Conservation (phyloP, 2,888 invertebrate species). For the Pseudanteris insignis region DNA sequence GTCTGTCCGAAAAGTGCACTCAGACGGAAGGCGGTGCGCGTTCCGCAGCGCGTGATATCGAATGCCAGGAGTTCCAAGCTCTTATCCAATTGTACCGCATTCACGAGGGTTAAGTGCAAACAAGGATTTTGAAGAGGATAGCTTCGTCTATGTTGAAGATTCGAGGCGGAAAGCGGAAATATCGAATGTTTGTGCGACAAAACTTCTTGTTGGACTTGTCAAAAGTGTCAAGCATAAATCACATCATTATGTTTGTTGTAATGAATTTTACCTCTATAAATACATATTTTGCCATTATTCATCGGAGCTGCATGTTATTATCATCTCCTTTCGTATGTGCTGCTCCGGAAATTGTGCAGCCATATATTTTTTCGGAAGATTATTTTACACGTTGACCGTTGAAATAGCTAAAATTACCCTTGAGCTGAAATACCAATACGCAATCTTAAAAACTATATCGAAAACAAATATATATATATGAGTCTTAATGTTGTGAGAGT, state of each 20-base stretch:
- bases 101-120: conserved; percentile 27
- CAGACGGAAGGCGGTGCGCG: conserved; percentile 47
- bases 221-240: conserved; percentile 21
- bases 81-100: conserved; percentile 39
- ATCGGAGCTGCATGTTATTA: background rate
- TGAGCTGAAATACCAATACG: no score
- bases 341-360: no score
- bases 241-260: conserved; percentile 18
- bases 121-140: conserved; percentile 28
- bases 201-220: conserved; percentile 22
- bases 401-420: no score
- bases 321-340: no score
- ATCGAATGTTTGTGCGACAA: conserved; percentile 25
- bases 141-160: conserved; percentile 18
- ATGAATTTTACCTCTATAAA: conserved; percentile 11
- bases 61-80: conserved; percentile 55
- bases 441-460: no score
- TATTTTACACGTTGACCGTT: no score
- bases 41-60: conserved; percentile 50
- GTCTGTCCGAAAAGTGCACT: conserved; percentile 50
- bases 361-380: no score
- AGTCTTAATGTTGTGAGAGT: no score
- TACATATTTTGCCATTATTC: conserved; percentile 5
- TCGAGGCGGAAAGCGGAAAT: conserved; percentile 28
- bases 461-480: no score